These are phyloP conservation scores for Oryzias woworae DNA, from an alignment of 2,113 vertebrate species.

Conservation along the genomic window DNA sequence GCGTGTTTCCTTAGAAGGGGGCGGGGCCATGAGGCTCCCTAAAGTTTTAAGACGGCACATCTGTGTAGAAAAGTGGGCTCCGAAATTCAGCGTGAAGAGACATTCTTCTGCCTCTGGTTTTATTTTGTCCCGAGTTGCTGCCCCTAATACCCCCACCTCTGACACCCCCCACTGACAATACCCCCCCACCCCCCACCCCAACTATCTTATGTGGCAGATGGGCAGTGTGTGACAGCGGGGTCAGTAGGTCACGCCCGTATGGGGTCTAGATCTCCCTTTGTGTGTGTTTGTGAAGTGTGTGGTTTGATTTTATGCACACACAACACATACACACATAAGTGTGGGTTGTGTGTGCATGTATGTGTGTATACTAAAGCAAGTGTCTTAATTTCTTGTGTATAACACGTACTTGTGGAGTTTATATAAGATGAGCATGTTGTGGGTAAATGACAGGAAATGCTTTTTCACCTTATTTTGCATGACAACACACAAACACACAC, in stretches of 20 bases:
- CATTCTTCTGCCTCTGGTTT: constrained; percentile 50
- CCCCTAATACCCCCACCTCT: constrained; percentile 5
- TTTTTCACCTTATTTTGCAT: constrained; percentile 47
- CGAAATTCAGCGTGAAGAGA: constrained; percentile 63
- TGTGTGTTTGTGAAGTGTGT: constrained; percentile 33
- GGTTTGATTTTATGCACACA: constrained; percentile 55
- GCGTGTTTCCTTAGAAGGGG: neutral
- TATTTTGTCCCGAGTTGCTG: constrained; percentile 25
- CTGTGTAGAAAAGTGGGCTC: constrained; percentile 52
- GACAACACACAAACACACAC: constrained; percentile 22
- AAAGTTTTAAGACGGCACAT: constrained; percentile 51
- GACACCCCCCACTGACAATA: neutral
- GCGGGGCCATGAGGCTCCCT: constrained; percentile 19
- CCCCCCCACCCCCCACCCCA: constrained; percentile 20
- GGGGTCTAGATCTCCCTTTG: constrained; percentile 51
- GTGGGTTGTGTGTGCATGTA: neutral
- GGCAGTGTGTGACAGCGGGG: constrained; percentile 78
- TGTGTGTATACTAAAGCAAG: neutral
- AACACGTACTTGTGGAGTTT: neutral
- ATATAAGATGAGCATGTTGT: constrained; percentile 5
- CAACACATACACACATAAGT: constrained; percentile 1
- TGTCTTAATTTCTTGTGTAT: neutral
- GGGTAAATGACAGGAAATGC: constrained; percentile 27
- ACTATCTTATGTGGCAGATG: constrained; percentile 77
- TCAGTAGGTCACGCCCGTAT: constrained; percentile 80